These are phyloP conservation scores for Hephaestus fuliginosus DNA, from an alignment of 2,797 vertebrate genomes.

Conservation along the genomic window DNA sequence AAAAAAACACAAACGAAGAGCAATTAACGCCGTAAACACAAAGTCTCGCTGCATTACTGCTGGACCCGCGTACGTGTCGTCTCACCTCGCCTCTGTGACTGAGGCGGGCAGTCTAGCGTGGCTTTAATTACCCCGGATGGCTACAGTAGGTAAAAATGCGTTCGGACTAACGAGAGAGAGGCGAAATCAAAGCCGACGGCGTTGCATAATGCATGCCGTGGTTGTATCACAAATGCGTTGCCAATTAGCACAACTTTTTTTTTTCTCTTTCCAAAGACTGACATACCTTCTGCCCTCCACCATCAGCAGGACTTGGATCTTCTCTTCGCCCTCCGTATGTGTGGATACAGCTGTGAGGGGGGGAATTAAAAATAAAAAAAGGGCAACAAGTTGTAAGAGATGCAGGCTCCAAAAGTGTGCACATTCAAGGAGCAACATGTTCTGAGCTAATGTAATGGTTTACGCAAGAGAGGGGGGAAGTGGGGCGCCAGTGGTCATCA, in stretches of 20 bases:
- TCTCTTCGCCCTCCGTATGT: conserved; percentile 91
- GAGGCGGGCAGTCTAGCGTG: conserved; percentile 30
- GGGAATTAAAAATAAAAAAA: background rate
- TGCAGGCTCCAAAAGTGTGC: background rate
- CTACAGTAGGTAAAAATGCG: conserved; percentile 61
- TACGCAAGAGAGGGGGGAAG: conserved; percentile 29
- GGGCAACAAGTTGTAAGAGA: conserved; percentile 20
- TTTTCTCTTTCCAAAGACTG: background rate
- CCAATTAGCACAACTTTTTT: conserved; percentile 56
- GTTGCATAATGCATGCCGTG: conserved; percentile 55
- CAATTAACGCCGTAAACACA: conserved; percentile 67
- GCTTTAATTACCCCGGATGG: conserved; percentile 64
- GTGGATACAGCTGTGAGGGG: conserved; percentile 88
- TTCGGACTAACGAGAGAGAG: conserved; percentile 68
- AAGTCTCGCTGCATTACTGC: conserved; percentile 45
- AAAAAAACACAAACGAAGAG: conserved; percentile 62
- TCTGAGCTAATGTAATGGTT: conserved; percentile 11
- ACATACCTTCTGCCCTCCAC: conserved; percentile 95
- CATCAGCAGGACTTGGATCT: conserved; percentile 92
- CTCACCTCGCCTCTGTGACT: conserved; percentile 43
- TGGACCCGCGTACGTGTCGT: conserved; percentile 8
- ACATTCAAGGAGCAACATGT: conserved; percentile 17
- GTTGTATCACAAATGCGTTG: conserved; percentile 31
- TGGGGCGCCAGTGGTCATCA: conserved; percentile 30
- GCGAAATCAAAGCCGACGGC: conserved; percentile 51